Percentiles rank a stretch among this genome's conserved stretches.
phyloP scores from a whole-genome alignment of 2,888 invertebrate genomes.

The Epirrhoe tristata region DNA sequence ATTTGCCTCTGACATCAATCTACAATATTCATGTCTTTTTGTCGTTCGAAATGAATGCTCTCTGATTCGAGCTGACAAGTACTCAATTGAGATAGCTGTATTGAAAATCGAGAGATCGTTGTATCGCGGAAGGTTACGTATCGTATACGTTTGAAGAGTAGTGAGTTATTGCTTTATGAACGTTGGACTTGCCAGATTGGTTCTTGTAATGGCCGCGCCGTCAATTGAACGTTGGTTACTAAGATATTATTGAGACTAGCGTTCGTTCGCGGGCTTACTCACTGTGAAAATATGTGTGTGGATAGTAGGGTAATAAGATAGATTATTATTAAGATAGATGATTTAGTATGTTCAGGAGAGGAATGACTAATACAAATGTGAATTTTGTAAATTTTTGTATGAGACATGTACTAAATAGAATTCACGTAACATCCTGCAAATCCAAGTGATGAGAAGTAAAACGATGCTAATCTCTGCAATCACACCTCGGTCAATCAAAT shows the following conservation, averaged over 20 bases:
- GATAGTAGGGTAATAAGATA: no score
- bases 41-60: slow-evolving; percentile 49
- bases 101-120: slow-evolving; percentile 54
- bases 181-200: slow-evolving; percentile 56
- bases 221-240: slow-evolving; percentile 30
- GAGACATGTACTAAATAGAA: no score
- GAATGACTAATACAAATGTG: no score
- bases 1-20: no score
- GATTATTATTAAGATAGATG: no score
- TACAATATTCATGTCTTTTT: not conserved
- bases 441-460: slow-evolving; percentile 4
- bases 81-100: slow-evolving; percentile 72
- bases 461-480: slow-evolving; percentile 35
- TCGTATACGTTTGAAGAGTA: slow-evolving; percentile 39
- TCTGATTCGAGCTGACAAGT: slow-evolving; percentile 64
- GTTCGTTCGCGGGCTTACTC: not conserved
- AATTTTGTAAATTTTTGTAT: no score
- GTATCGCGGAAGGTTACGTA: slow-evolving; percentile 17
- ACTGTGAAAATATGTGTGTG: no score
- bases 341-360: no score
- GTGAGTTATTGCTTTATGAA: slow-evolving; percentile 54
- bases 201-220: slow-evolving; percentile 28
- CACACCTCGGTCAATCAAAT: slow-evolving; percentile 22
- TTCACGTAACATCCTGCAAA: not conserved
- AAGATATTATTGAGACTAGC: slow-evolving; percentile 1